Base-by-base conservation (phyloP, 1,140 invertebrate species). In the Gonioctena quinquepunctata region DNA sequence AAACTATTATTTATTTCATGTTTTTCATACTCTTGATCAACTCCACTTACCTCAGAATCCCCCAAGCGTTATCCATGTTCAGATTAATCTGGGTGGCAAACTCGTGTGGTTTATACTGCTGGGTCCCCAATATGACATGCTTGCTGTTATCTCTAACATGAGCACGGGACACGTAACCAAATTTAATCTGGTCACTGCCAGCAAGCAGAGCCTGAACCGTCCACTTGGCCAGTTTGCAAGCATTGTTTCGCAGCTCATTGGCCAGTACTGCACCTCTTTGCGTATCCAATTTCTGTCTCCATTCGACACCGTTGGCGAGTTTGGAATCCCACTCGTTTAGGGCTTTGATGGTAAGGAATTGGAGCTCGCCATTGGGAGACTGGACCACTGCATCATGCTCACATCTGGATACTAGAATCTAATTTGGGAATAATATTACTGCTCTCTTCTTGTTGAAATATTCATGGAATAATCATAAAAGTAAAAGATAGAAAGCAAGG, bases 11-110 rank as follows among this genome's bases (percentile, higher is more conserved):
- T n/a, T n/a, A n/a, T n/a, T n/a, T n/a, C n/a, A n/a, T n/a, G n/a
- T n/a, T n/a, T n/a, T n/a, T n/a, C n/a, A n/a, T n/a, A n/a, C n/a
- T n/a, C n/a, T n/a, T n/a, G n/a, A n/a, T n/a, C n/a, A n/a, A n/a
- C n/a, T n/a, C n/a, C n/a, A 68, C 49, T 67, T 57, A 74, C 73
- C 97, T 89, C n/a, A 99, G 84, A 62, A 99, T 95, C 70, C 97
- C 98, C 98, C 98, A 99, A 1, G 94, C 96, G 84, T 99, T 99
- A 81, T 99, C 98, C 96, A 99, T 97, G 80, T 97, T 99, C 70
- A 99, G 85, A 86, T 98, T 99, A 77, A 99, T 99, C 85, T 99
- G 98, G 2, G 94, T 95, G 5, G 97, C 97, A 85, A 99, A 99
- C 86, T 99, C 98, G 77, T 93, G 92, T 1, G 98, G 98, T 81